These are phyloP conservation scores for Rousettus madagascariensis DNA, from an alignment of 2,797 vertebrate genomes.

Conservation along the genomic window DNA sequence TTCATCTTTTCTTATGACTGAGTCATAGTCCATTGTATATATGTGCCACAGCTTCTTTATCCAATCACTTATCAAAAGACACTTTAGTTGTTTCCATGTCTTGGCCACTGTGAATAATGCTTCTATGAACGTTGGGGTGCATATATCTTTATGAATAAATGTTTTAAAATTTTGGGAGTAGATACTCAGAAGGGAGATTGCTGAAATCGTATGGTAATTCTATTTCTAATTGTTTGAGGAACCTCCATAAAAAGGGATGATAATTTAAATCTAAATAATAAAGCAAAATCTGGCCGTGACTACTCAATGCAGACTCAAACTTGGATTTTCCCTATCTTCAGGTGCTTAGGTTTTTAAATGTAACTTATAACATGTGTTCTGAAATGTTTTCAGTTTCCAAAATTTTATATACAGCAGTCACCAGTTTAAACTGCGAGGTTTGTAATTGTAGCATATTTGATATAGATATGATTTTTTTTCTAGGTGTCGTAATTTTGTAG, in stretches of 20 bases:
- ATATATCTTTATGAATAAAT: too few relatives aligned
- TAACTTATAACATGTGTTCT: not conserved
- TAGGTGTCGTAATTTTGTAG: not conserved
- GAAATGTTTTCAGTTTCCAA: not conserved
- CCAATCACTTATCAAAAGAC: too few relatives aligned
- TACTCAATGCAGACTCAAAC: not conserved
- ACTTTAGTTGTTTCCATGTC: too few relatives aligned
- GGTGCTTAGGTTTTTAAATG: not conserved
- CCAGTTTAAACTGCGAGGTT: not conserved
- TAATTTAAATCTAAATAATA: not conserved
- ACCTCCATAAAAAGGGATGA: not conserved
- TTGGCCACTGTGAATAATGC: too few relatives aligned
- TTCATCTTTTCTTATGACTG: too few relatives aligned
- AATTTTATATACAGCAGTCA: not conserved
- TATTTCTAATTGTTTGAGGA: too few relatives aligned
- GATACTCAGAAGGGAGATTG: too few relatives aligned
- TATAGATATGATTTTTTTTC: not conserved
- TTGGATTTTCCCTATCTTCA: not conserved
- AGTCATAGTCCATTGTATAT: too few relatives aligned
- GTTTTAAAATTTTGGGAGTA: too few relatives aligned
- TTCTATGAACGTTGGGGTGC: too few relatives aligned
- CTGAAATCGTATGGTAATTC: too few relatives aligned
- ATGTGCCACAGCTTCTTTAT: too few relatives aligned
- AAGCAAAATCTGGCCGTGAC: not conserved
- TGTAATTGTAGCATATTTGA: not conserved